Conservation (phyloP, 2,113 vertebrate genomes). For the Callorhinus ursinus region DNA sequence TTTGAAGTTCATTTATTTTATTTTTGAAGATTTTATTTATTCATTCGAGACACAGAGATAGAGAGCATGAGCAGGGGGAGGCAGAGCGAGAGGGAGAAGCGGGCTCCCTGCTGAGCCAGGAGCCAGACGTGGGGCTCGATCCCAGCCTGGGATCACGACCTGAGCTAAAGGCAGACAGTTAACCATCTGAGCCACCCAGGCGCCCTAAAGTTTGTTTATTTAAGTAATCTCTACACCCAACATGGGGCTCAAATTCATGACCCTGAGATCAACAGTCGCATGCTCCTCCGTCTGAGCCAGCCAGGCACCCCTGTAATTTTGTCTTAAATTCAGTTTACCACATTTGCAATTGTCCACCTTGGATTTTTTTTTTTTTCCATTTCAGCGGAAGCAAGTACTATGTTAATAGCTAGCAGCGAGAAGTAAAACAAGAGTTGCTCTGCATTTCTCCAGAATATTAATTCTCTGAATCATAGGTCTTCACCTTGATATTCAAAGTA, state of each 20-base stretch:
- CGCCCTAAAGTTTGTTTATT: not conserved
- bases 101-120: too few species aligned
- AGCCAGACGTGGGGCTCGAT: too few species aligned
- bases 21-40: not conserved
- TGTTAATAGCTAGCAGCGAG: not conserved
- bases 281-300: not conserved
- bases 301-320: not conserved
- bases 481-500: constrained; percentile 36
- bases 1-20: not conserved
- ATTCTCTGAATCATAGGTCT: not conserved
- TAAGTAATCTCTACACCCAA: not conserved
- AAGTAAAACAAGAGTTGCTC: not conserved
- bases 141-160: too few species aligned
- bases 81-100: too few species aligned
- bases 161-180: too few species aligned
- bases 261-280: not conserved
- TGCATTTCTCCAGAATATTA: constrained; percentile 5
- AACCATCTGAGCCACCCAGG: too few species aligned
- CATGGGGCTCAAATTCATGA: too few species aligned
- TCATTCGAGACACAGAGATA: too few species aligned
- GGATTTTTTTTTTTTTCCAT: constrained; percentile 31
- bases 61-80: too few species aligned
- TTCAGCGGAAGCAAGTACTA: constrained; percentile 47
- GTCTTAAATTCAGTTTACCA: constrained; percentile 53
- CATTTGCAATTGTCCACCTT: constrained; percentile 68